Evolutionary conservation across 92 coral and sea anemone species (phyloP), one percentile per base, ranked within the genome.

Genomic region (Heteractis magnifica): DNA sequence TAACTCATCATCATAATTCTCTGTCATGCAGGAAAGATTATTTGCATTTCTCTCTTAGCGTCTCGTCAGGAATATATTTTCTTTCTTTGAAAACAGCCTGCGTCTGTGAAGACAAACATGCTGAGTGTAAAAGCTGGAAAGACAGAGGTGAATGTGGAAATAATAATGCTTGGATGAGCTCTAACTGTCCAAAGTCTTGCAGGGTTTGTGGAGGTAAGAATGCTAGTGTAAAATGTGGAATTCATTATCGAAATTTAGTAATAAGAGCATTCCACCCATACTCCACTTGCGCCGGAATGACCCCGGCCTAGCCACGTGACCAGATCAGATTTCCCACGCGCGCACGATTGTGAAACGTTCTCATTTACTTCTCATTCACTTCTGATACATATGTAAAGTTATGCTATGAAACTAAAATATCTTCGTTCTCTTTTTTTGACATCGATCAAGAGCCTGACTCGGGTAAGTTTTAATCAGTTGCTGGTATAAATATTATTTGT

Each of bases 161-260:
- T 9, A 92, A 92, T 71, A 60, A 85, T 26, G 82, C 84, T 56
- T 92, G 96, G 96, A 92, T 92, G 96, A 77, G 92, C 1, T 82
- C 82, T 6, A 92, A 92, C 90, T 92, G 96, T 44, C 90, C 96
- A 51, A 92, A 92, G 87, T 89, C 93, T 60, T 92, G 96, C 82
- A 87, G 89, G 75, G 91, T 93, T 48, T 92, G 96, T 20, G 96
- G 96, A 51, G 93, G 96, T 92, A 81, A 9, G 84, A 59, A 10
- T 19, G n/a, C 21, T 53, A 53, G 13, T 53, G 10, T 12, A 53
- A 53, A 20, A 10, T 76, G 79, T 49, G n/a, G 51, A 6, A 23
- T 26, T 6, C 56, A 41, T 18, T 34, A 75, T 18, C 26, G 8
- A 8, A 65, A 20, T 59, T 18, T 0, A 18, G 18, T 16, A 23